A percentile compares a stretch with the other conserved stretches of the same genome.
These are phyloP conservation scores for Siniperca knerii DNA, from an alignment of 2,113 vertebrate genomes.

Conservation along the genomic window DNA sequence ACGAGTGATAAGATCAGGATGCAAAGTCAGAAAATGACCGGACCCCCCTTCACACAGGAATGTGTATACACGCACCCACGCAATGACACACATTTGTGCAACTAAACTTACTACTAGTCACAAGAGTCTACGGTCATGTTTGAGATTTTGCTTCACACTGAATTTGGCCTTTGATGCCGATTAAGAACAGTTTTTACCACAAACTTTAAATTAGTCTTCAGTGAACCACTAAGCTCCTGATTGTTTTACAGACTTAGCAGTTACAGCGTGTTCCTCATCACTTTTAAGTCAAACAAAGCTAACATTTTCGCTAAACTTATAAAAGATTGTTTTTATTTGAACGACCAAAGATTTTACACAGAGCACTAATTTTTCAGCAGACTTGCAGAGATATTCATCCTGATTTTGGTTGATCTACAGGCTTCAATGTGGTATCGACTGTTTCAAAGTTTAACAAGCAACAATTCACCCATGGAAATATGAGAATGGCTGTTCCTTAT, in stretches of 20 bases:
- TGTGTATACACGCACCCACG: not conserved
- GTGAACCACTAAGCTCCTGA: not conserved
- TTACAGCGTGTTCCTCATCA: not conserved
- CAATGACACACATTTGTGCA: not conserved
- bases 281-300: not conserved
- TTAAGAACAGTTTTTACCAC: not conserved
- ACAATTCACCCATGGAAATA: too few species aligned
- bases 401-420: not conserved
- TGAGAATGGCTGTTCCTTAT: too few species aligned
- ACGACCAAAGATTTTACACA: not conserved
- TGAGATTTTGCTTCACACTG: not conserved
- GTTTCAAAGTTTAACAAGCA: not conserved
- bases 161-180: not conserved
- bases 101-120: not conserved
- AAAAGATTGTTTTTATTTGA: not conserved
- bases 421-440: too few species aligned
- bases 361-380: not conserved
- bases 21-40: not conserved
- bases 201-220: not conserved
- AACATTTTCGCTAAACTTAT: not conserved
- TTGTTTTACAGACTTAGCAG: not conserved
- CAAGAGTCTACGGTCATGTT: not conserved
- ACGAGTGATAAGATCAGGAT: not conserved
- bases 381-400: too few species aligned
- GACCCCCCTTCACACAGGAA: not conserved